Percentiles rank a stretch among this genome's conserved stretches.
Evolutionary conservation across 2,113 vertebrate genomes (phyloP).

Genomic region (Leptosomus discolor): DNA sequence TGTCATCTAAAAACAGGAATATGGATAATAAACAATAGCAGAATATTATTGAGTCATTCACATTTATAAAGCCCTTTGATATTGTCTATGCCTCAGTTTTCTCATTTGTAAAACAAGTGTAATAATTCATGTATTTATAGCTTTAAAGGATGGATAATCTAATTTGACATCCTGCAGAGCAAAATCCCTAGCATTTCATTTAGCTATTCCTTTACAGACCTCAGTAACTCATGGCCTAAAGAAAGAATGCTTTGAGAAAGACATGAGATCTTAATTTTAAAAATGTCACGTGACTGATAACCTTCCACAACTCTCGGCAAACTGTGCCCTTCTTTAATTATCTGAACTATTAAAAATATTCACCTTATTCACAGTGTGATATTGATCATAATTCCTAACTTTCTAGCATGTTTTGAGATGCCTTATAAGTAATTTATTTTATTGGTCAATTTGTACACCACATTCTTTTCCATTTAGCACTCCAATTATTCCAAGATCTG

Average conservation of each 20-base stretch:
- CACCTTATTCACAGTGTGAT: not conserved
- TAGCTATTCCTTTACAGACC: not conserved
- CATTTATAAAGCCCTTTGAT: slow-evolving; percentile 59
- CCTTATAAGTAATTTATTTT: not conserved
- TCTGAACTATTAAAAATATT: not conserved
- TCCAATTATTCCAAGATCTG: not conserved
- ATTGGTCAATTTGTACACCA: not conserved
- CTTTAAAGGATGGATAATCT: slow-evolving; percentile 57
- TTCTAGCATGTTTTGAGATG: not conserved
- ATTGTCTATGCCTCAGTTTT: slow-evolving; percentile 59
- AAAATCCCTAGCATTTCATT: slow-evolving; percentile 45
- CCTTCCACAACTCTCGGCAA: not conserved
- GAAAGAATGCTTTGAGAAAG: slow-evolving; percentile 8
- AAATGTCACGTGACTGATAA: not conserved
- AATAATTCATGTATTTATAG: slow-evolving; percentile 64
- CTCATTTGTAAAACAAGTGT: slow-evolving; percentile 61
- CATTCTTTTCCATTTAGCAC: not conserved
- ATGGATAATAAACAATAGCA: slow-evolving; percentile 63
- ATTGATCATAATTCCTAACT: not conserved
- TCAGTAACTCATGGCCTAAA: not conserved
- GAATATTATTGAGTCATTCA: slow-evolving; percentile 58
- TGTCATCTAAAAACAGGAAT: slow-evolving; percentile 56
- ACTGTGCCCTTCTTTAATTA: not conserved
- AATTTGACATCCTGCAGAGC: slow-evolving; percentile 44
- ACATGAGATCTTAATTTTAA: not conserved